Evolutionary conservation across 2,797 vertebrate genomes (phyloP).

Genomic region (Tadarida brasiliensis): DNA sequence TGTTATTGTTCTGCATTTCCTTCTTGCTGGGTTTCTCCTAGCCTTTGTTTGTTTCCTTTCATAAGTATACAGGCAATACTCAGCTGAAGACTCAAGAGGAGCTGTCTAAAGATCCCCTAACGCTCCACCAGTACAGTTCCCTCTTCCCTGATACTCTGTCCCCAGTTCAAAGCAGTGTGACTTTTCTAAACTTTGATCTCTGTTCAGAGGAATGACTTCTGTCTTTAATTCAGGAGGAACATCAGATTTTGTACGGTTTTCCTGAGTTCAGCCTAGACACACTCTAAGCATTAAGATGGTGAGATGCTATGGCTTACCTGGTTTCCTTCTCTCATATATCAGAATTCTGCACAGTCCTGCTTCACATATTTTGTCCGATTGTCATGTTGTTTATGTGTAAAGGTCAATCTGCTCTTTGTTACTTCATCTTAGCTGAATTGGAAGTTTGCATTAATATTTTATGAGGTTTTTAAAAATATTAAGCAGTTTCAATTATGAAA

Average conservation of each 20-base stretch:
- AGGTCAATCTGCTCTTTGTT: not conserved
- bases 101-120: not conserved
- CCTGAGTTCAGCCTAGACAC: not conserved
- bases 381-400: not conserved
- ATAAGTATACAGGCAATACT: not conserved
- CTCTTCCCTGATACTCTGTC: not conserved
- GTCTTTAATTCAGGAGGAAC: not conserved
- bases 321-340: not conserved
- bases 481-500: not conserved
- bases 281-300: not conserved
- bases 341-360: not conserved
- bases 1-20: not conserved
- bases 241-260: not conserved
- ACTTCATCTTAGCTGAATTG: not conserved
- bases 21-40: not conserved
- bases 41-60: not conserved
- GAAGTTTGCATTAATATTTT: not conserved
- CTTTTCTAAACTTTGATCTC: not conserved
- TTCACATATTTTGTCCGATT: not conserved
- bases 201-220: not conserved
- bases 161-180: not conserved
- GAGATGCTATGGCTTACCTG: not conserved
- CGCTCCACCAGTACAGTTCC: not conserved
- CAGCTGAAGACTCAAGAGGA: not conserved
- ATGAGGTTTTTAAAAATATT: not conserved